These are phyloP conservation scores for Phymastichus coffea DNA, from an alignment of 1,140 invertebrate genomes.

Conservation along the genomic window DNA sequence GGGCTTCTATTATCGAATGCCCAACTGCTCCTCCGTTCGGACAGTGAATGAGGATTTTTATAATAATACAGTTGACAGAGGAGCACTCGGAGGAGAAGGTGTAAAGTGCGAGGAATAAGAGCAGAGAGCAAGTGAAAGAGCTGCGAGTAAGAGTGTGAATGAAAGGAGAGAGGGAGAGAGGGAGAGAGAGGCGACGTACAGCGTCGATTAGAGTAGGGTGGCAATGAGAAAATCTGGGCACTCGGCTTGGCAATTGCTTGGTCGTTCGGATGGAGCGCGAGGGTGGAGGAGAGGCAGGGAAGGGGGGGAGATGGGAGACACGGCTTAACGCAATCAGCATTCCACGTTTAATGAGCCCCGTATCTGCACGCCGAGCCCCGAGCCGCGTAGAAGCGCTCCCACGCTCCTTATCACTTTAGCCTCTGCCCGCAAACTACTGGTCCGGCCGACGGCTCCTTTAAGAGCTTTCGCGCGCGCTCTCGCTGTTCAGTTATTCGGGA, in stretches of 20 bases:
- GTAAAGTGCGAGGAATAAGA: no score
- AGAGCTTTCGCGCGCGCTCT: slow-evolving; percentile 2
- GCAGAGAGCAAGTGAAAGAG: no score
- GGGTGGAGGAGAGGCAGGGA: background rate
- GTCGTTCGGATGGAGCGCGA: background rate
- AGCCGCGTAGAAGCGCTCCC: no score
- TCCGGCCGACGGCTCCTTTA: slow-evolving; percentile 3
- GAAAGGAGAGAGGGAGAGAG: background rate
- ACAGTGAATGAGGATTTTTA: no score
- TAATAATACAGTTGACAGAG: no score
- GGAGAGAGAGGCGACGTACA: background rate
- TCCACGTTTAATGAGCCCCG: slow-evolving; percentile 24
- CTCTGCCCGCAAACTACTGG: background rate
- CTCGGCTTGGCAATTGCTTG: background rate
- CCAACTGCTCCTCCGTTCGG: no score
- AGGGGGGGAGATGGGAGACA: background rate
- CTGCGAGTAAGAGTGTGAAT: background rate
- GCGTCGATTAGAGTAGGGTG: slow-evolving; percentile 1
- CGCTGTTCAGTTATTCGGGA: background rate
- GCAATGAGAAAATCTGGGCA: slow-evolving; percentile 12
- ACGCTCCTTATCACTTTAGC: background rate
- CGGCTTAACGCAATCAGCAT: slow-evolving; percentile 28
- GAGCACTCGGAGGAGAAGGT: no score
- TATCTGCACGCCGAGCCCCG: background rate
- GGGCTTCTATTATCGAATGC: no score